These are phyloP conservation scores for Vimba vimba DNA, from an alignment of 2,113 vertebrate species.

Conservation along the genomic window DNA sequence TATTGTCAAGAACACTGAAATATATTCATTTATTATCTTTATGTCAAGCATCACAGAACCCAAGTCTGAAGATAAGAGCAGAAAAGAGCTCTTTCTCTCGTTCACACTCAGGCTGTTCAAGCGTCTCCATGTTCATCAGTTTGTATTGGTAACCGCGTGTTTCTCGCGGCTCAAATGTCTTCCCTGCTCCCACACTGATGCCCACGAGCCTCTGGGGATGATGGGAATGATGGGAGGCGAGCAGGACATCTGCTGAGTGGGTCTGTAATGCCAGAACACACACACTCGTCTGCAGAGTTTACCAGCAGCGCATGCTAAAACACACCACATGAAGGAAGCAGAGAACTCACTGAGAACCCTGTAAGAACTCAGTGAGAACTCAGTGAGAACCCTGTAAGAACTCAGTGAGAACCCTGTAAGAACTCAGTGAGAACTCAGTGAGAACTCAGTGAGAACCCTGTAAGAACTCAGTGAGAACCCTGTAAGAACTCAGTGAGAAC, in stretches of 20 bases:
- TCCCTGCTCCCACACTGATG: slow-evolving; percentile 58
- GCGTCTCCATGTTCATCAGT: neutral
- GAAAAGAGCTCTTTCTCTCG: neutral
- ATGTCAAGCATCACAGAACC: neutral
- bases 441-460: no score
- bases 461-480: no score
- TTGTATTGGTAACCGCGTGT: no score
- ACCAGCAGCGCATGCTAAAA: slow-evolving; percentile 39
- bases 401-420: no score
- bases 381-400: no score
- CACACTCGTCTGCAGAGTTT: slow-evolving; percentile 68
- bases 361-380: no score
- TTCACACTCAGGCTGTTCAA: neutral
- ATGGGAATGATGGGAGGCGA: slow-evolving; percentile 61
- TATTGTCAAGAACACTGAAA: no score
- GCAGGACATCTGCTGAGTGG: slow-evolving; percentile 77
- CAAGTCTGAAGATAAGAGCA: neutral
- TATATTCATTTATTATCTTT: neutral
- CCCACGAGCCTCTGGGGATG: slow-evolving; percentile 53
- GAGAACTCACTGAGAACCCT: no score
- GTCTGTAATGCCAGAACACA: slow-evolving; percentile 50
- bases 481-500: no score
- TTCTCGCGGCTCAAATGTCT: slow-evolving; percentile 44
- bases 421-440: no score
- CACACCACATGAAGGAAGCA: neutral